These are phyloP conservation scores for Empidonax traillii DNA, from an alignment of 2,113 vertebrate species.

Conservation along the genomic window DNA sequence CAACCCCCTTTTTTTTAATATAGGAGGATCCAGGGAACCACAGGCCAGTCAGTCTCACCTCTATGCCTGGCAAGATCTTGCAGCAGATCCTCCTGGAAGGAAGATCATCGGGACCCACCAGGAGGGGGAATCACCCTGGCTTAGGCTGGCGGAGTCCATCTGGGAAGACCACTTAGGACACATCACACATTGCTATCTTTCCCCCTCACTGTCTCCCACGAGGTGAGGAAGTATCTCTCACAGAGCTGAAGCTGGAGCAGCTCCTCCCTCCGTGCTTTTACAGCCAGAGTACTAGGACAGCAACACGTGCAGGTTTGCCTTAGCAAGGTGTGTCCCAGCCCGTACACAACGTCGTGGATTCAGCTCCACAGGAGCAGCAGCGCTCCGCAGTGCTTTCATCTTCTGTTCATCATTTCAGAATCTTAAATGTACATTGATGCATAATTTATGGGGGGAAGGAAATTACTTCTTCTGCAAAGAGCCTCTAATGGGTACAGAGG, in stretches of 20 bases:
- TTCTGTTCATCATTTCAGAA: constrained; percentile 35
- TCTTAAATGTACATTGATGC: constrained; percentile 49
- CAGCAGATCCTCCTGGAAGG: background rate
- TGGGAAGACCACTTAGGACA: background rate
- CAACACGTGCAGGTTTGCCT: background rate
- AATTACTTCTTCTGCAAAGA: constrained; percentile 66
- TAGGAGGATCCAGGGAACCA: background rate
- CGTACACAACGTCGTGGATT: background rate
- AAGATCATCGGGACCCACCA: background rate
- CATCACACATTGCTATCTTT: background rate
- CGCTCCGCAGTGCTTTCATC: background rate
- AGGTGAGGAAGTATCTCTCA: background rate
- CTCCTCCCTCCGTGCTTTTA: background rate
- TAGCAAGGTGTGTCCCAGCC: constrained; percentile 1
- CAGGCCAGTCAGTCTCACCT: background rate
- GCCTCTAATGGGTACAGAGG: constrained; percentile 55
- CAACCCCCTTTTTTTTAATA: background rate
- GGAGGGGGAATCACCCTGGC: background rate
- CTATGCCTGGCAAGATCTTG: background rate
- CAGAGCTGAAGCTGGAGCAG: background rate
- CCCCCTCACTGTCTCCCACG: background rate
- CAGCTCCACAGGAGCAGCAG: background rate
- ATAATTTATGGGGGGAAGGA: constrained; percentile 68
- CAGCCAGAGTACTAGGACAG: background rate
- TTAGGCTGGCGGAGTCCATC: background rate